These are phyloP conservation scores for Hypomecis punctinalis DNA, from an alignment of 2,888 invertebrate species.

Conservation along the genomic window DNA sequence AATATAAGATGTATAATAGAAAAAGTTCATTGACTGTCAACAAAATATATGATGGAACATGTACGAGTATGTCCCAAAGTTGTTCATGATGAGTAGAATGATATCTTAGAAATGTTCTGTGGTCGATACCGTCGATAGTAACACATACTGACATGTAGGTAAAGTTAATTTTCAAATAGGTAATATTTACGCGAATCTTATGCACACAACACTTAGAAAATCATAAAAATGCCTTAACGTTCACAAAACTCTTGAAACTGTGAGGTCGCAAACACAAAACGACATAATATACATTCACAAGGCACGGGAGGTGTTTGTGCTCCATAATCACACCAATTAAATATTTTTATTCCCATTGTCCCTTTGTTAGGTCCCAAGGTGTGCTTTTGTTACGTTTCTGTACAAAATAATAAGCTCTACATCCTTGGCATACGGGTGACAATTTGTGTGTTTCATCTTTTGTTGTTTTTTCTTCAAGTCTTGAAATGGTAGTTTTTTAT, in stretches of 20 bases:
- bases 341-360: conserved; percentile 79
- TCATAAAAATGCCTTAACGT: conserved; percentile 9
- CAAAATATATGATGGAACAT: no score
- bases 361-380: conserved; percentile 65
- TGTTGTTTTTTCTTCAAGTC: conserved; percentile 12
- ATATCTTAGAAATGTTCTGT: no score
- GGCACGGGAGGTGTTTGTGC: conserved; percentile 77
- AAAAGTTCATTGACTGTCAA: no score
- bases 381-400: conserved; percentile 69
- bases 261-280: conserved; percentile 42
- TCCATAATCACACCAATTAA: conserved; percentile 80
- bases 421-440: conserved; percentile 18
- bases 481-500: conserved; percentile 28
- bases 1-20: no score
- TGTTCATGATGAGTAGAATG: no score
- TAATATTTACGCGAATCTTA: no score
- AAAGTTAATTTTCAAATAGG: no score
- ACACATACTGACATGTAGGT: no score
- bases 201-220: no score
- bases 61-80: no score
- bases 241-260: conserved; percentile 20
- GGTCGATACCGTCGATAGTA: no score
- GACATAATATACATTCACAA: conserved; percentile 30
- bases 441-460: conserved; percentile 6
- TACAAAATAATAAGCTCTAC: conserved; percentile 16